Evolutionary conservation across 2,113 vertebrate species (phyloP), one percentile per base, ranked within the genome.

Genomic region (Corvus cornix): DNA sequence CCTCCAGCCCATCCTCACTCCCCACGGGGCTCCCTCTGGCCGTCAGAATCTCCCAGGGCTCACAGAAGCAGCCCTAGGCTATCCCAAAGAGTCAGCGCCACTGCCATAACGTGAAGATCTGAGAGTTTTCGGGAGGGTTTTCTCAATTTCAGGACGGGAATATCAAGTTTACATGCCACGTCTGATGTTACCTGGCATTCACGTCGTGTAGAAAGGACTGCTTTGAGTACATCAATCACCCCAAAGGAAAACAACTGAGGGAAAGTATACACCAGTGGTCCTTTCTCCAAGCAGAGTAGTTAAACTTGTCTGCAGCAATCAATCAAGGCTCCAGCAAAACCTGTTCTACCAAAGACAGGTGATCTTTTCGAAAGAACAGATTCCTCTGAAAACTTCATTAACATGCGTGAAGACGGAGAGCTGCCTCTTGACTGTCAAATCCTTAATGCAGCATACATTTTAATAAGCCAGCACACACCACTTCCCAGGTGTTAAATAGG

Each of bases 261-360:
- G 41, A 79, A 91, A 64, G 31, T 37, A 72, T 27, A 52, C 1
- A 4, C 24, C 31, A 44, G 62, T 0, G 13, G 63, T 46, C 39
- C 23, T 59, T 70, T 66, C 63, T 58, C 44, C 31, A 22, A 41
- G 44, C 44, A 23, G 60, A 82, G 62, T 27, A 79, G 81, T 63
- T 91, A 46, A 62, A 69, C 74, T 37, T 95, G 76, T 53, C 95
- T 75, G 73, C 74, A 84, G 87, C 87, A 84, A 84, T 86, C 84
- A 94, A 49, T 93, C 84, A 91, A 79, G n/a, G 69, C 87, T 87
- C n/a, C 66, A 58, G 81, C 74, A 93, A 79, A 95, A 91, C 72
- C 90, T 59, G 72, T 92, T 90, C 89, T 46, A 53, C 44, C 77
- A 75, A 87, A 89, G 66, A 69, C 0, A 78, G 67, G 72, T 6